Percentiles rank a stretch among this genome's conserved stretches.
These are phyloP conservation scores for Nysson spinosus DNA, from an alignment of 2,888 invertebrate species.

Conservation along the genomic window DNA sequence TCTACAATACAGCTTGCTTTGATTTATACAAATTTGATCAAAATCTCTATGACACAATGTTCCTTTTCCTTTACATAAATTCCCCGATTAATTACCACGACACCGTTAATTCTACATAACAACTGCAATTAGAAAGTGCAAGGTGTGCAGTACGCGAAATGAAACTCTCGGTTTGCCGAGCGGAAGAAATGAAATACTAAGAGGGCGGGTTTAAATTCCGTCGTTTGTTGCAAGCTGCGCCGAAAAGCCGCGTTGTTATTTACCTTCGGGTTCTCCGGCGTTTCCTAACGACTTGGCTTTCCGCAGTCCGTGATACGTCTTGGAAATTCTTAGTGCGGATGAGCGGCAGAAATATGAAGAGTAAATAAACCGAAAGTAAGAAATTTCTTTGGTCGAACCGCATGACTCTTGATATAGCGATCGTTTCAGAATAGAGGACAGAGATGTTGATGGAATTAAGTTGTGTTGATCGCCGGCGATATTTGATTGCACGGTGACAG, in stretches of 20 bases:
- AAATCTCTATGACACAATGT: too few relatives aligned
- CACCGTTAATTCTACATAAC: too few relatives aligned
- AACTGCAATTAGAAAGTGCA: too few relatives aligned
- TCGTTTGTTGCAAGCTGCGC: neutral
- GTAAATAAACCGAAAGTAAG: too few relatives aligned
- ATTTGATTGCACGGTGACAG: slow-evolving; percentile 31
- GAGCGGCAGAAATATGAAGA: neutral
- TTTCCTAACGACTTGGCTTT: neutral
- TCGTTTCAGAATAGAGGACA: slow-evolving; percentile 41
- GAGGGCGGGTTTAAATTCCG: slow-evolving; percentile 17
- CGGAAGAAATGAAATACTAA: slow-evolving; percentile 6
- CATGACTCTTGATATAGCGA: slow-evolving; percentile 1
- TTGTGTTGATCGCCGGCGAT: slow-evolving; percentile 32
- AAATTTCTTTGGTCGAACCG: neutral
- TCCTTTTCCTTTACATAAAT: too few relatives aligned
- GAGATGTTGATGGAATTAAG: slow-evolving; percentile 28
- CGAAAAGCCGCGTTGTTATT: slow-evolving; percentile 5
- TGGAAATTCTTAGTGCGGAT: neutral
- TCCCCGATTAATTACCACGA: too few relatives aligned
- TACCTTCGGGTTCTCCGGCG: neutral
- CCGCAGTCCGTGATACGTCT: neutral
- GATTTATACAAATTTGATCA: too few relatives aligned
- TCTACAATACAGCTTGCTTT: too few relatives aligned
- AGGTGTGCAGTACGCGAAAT: too few relatives aligned
- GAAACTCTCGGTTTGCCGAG: neutral